A percentile compares a stretch with the other conserved stretches of the same genome.
Evolutionary conservation across 2,888 invertebrate species (phyloP).

Genomic region (Laspeyria flexula): DNA sequence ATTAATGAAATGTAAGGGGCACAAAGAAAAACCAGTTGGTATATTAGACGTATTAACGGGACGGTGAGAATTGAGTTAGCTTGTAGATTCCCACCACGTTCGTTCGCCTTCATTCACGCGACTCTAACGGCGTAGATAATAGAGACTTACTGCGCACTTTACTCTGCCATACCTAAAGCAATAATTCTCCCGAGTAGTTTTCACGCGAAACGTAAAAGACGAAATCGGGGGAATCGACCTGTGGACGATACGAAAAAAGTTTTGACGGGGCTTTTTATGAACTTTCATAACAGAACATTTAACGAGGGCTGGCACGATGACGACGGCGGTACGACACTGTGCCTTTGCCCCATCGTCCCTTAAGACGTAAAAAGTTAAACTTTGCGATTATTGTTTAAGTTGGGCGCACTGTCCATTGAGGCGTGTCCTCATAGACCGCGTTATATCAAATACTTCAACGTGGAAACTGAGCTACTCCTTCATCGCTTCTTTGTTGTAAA

Average conservation of each 20-base stretch:
- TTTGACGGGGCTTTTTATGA: constrained; percentile 52
- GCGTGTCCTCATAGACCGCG: constrained; percentile 34
- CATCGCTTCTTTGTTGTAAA: constrained; percentile 26
- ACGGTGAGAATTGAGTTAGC: constrained; percentile 71
- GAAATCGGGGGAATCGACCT: constrained; percentile 52
- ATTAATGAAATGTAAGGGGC: constrained; percentile 55
- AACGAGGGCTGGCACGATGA: constrained; percentile 46
- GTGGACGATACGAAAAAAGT: constrained; percentile 57
- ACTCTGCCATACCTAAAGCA: constrained; percentile 77
- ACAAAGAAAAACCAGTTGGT: constrained; percentile 49
- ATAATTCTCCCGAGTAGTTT: constrained; percentile 78
- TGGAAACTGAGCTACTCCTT: constrained; percentile 24
- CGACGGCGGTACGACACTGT: constrained; percentile 32
- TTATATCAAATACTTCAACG: constrained; percentile 31
- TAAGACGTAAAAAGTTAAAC: constrained; percentile 47
- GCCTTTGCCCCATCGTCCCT: constrained; percentile 24
- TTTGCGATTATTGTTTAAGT: constrained; percentile 49
- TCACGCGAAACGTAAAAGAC: constrained; percentile 63
- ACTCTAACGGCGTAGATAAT: constrained; percentile 84
- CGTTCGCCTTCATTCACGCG: constrained; percentile 81
- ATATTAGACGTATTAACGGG: constrained; percentile 53
- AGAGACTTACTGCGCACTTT: constrained; percentile 85
- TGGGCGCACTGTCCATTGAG: constrained; percentile 40
- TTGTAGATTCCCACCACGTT: constrained; percentile 79
- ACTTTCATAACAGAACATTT: constrained; percentile 52